Percentiles rank a stretch among this genome's conserved stretches.
phyloP scores from a whole-genome alignment of 2,888 invertebrate species.

The Polymixis flavicincta region DNA sequence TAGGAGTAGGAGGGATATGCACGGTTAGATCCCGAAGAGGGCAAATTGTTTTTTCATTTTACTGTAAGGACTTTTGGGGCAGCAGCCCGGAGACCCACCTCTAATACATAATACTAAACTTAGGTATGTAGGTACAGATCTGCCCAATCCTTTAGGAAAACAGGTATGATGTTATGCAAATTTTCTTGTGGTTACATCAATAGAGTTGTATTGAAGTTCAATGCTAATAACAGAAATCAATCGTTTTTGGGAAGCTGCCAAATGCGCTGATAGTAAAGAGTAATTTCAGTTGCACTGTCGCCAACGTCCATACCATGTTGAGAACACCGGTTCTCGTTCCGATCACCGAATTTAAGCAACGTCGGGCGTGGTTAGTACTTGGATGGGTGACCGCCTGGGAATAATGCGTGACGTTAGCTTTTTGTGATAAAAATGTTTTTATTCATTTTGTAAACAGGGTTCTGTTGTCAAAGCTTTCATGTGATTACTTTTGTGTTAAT shows the following conservation, averaged over 20 bases:
- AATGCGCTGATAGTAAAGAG: conserved; percentile 4
- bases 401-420: too few species aligned
- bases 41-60: neutral
- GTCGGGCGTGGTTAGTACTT: conserved; percentile 86
- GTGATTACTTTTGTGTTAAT: neutral
- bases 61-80: neutral
- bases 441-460: neutral
- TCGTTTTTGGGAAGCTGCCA: neutral
- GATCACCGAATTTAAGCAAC: conserved; percentile 84
- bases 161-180: neutral
- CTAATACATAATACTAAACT: neutral
- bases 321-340: conserved; percentile 65
- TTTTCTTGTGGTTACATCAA: neutral
- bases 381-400: conserved; percentile 83
- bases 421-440: conserved; percentile 69
- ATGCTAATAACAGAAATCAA: conserved; percentile 9
- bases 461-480: neutral
- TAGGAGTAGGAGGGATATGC: neutral
- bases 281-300: conserved; percentile 18
- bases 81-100: neutral
- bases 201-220: neutral
- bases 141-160: neutral
- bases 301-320: conserved; percentile 30
- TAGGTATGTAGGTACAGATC: neutral
- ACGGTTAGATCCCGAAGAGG: neutral